Base-by-base conservation (phyloP, 2,888 invertebrate species). In the Onchidella celtica region DNA sequence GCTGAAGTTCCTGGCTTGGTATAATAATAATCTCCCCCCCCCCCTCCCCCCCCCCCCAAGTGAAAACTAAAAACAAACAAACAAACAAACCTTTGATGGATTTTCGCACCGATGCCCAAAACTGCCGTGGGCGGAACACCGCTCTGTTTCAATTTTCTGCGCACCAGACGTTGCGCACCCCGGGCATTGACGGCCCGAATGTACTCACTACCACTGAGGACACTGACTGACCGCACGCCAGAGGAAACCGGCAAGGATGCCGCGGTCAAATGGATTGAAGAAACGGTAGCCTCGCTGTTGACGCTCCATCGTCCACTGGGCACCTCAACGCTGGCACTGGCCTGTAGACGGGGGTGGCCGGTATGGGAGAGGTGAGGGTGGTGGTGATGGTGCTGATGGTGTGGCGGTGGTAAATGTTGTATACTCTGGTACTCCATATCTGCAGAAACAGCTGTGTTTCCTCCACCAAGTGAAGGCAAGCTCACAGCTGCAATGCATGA, bases 281-380 rank as follows among this genome's bases (percentile, higher is more conserved):
- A 72, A n/a, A 55, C 3, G 2, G 40, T 24, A 11, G 38, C 11
- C 63, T 63, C 75, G 65, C 34, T 63, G 63, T 36, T 75, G 38
- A 32, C 75, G 63, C 40, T 75, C 75, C 75, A 75, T 1, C 75
- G 75, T 11, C 75, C 75, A 65, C 27, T 63, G 27, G 75, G 63
- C 3, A 63, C 17, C 9, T 61, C 63, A 24, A 57, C 34, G 38
- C 55, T 59, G 34, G 21, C 24, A 9, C 36, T n/a, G 21, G 47
- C 27, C 34, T 34, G 65, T 34, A 27, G 29, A 47, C 36, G 69
- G 21, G n/a, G 69, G 21, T 36, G 69, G 3, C 32, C 29, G 40
- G 11, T 11, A 36, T 69, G 36, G 40, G 21, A 17, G 36, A 21
- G 69, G 29, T n/a, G 40, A 4, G 14, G 72, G 14, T 72, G 72